Percentiles rank a stretch among this genome's conserved stretches.
Conservation (phyloP, 2,888 invertebrate genomes). For the Polyommatus iphigenia region DNA sequence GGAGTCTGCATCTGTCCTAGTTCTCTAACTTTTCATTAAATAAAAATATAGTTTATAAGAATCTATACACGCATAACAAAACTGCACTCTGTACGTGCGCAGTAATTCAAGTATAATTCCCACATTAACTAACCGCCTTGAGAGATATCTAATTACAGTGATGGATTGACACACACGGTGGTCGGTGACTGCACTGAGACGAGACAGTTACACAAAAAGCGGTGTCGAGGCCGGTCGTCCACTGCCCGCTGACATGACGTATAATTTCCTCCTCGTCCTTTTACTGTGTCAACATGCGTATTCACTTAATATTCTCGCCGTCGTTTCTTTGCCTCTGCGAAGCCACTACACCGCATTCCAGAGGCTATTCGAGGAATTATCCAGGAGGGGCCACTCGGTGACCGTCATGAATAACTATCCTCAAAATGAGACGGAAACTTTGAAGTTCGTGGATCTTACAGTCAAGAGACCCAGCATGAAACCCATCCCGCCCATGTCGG, state of each 20-base stretch:
- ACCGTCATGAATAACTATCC: slow-evolving; percentile 83
- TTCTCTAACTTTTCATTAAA: no score
- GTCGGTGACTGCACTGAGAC: not conserved
- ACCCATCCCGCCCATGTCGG: slow-evolving; percentile 42
- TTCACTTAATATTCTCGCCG: slow-evolving; percentile 69
- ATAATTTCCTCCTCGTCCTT: not conserved
- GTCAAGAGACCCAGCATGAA: slow-evolving; percentile 39
- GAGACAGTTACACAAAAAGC: slow-evolving; percentile 7
- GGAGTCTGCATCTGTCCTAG: no score
- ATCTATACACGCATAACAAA: no score
- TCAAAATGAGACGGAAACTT: slow-evolving; percentile 64
- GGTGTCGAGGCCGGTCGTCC: slow-evolving; percentile 6
- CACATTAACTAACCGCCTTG: slow-evolving; percentile 3
- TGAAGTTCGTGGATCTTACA: slow-evolving; percentile 76
- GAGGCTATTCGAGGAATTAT: slow-evolving; percentile 78
- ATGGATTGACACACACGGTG: not conserved
- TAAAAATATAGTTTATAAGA: no score
- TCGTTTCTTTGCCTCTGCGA: slow-evolving; percentile 80
- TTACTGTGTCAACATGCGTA: slow-evolving; percentile 46
- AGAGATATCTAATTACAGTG: not conserved
- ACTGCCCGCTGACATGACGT: not conserved
- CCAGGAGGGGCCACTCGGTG: slow-evolving; percentile 80
- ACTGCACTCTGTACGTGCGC: not conserved
- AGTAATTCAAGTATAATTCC: not conserved
- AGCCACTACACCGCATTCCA: slow-evolving; percentile 84